Conservation (phyloP, 2,113 vertebrate species). For the Morone chrysops region DNA sequence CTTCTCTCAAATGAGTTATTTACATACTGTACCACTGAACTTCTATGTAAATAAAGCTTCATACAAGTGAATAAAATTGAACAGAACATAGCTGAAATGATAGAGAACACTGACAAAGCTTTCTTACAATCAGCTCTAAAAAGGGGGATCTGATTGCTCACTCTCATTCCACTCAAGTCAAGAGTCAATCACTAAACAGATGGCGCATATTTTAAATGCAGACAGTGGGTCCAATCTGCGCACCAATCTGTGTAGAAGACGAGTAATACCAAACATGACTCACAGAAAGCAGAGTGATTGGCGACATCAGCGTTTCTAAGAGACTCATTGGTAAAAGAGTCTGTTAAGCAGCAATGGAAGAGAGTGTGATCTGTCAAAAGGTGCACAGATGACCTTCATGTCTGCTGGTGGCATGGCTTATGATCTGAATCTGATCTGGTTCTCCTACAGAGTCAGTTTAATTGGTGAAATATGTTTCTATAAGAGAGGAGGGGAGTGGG, state of each 20-base stretch:
- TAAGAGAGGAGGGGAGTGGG: not conserved
- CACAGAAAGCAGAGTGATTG: conserved; percentile 22
- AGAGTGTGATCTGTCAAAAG: conserved; percentile 19
- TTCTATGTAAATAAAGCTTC: not conserved
- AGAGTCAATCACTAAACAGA: conserved; percentile 47
- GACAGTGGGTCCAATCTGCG: conserved; percentile 21
- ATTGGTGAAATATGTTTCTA: not conserved
- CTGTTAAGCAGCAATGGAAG: not conserved
- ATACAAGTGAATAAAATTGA: not conserved
- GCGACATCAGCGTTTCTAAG: conserved; percentile 14
- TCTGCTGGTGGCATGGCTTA: not conserved
- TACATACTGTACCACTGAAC: not conserved
- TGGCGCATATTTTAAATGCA: conserved; percentile 33
- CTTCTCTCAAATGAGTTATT: not conserved
- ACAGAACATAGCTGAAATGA: not conserved
- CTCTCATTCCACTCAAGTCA: conserved; percentile 24
- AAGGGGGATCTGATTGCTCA: not conserved
- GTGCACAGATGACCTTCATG: conserved; percentile 20
- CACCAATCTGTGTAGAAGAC: not conserved
- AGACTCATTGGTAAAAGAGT: conserved; percentile 12
- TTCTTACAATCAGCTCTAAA: not conserved
- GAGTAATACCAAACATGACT: conserved; percentile 33
- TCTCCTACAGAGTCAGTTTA: not conserved
- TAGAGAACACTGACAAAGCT: not conserved
- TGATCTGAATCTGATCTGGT: conserved; percentile 24